Evolutionary conservation across 2,888 invertebrate genomes (phyloP).

Genomic region (Epinotia ramella): DNA sequence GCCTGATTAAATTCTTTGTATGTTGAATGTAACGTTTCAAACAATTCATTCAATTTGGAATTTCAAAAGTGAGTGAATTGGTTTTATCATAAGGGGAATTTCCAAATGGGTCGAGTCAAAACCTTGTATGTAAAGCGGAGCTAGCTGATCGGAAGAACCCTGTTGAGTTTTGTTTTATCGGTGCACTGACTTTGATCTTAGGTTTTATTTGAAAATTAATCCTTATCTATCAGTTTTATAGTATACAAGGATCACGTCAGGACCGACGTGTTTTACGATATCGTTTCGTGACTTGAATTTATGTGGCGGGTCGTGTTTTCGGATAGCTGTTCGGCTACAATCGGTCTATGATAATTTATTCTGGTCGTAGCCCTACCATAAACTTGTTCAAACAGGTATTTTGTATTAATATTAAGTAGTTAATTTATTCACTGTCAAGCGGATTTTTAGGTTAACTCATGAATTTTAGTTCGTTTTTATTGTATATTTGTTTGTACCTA

Average conservation of each 20-base stretch:
- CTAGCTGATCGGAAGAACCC: not conserved
- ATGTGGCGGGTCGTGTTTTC: conserved; percentile 39
- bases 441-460: not conserved
- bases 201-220: conserved; percentile 31
- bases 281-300: conserved; percentile 43
- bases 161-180: conserved; percentile 7
- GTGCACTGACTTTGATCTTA: conserved; percentile 36
- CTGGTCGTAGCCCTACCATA: conserved; percentile 7
- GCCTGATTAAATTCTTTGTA: not conserved
- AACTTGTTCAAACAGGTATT: conserved; percentile 20
- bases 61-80: too few species aligned
- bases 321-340: conserved; percentile 37
- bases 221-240: conserved; percentile 41
- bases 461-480: not conserved
- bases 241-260: conserved; percentile 37
- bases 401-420: not conserved
- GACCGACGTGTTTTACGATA: conserved; percentile 40
- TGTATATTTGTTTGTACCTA: too few species aligned
- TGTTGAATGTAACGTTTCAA: not conserved
- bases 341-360: conserved; percentile 40
- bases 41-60: too few species aligned
- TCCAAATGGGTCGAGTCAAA: not conserved
- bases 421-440: not conserved
- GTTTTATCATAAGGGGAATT: too few species aligned
- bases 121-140: not conserved